Conservation (phyloP, 2,797 vertebrate species). For the Scolopax rusticola region DNA sequence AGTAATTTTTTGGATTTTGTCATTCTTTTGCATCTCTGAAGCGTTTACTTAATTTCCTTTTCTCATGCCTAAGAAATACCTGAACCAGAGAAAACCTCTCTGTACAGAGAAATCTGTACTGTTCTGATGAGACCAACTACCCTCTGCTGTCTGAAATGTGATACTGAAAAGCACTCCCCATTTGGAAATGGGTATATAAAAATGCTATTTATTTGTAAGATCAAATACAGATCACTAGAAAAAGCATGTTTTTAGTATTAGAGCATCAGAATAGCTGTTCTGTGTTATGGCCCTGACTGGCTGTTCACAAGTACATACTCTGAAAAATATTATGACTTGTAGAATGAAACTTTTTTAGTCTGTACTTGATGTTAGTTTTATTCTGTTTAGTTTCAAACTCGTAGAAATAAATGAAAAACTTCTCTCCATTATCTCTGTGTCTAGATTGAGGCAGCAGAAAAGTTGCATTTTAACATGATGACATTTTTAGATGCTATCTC, state of each 20-base stretch:
- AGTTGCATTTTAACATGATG: background rate
- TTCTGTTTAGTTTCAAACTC: background rate
- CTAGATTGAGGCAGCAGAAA: background rate
- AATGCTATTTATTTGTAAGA: background rate
- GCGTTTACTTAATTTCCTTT: background rate
- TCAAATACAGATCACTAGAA: background rate
- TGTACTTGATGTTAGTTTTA: background rate
- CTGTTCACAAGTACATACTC: background rate
- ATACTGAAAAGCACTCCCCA: background rate
- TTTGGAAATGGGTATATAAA: constrained; percentile 9
- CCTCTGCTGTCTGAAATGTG: background rate
- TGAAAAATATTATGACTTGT: background rate
- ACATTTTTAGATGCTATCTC: background rate
- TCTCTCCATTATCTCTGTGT: background rate
- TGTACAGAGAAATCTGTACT: background rate
- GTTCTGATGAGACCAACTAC: background rate
- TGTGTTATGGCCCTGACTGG: background rate
- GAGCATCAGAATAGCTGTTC: background rate
- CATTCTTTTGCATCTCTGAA: constrained; percentile 3
- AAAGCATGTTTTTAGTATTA: background rate
- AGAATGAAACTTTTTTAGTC: background rate
- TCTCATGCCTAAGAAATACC: background rate
- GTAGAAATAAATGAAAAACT: background rate
- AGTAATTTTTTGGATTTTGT: background rate
- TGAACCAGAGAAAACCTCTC: background rate